Evolutionary conservation across 2,797 vertebrate genomes (phyloP), one percentile per base, ranked within the genome.

Genomic region (Vipera ursinii): DNA sequence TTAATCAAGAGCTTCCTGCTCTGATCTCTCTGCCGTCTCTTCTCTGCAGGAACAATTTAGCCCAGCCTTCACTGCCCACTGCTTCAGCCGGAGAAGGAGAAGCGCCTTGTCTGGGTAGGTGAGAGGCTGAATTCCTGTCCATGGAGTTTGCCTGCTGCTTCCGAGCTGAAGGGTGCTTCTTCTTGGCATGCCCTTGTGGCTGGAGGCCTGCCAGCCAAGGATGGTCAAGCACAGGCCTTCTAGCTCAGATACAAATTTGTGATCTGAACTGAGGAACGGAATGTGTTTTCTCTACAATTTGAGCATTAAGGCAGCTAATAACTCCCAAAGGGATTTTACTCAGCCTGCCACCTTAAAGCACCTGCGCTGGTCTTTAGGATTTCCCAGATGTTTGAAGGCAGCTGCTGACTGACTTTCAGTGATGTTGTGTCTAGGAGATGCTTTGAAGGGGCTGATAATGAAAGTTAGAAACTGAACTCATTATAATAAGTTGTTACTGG

Each of bases 101-200:
- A 88, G 90, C 96, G 38, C 94, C 97, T 0, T 97, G 96, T 53
- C 90, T 97, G 90, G 98, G 98, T 98, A 95, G 97, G 98, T 95
- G 32, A 24, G 5, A 0, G 3, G 2, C 22, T 51, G 20, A 57
- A 2, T 24, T 15, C 4, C 26, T 2, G 0, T 22, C 1, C 2
- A 2, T 6, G 32, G 28, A 0, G 17, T 28, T 15, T 60, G 65
- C 26, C 17, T 53, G 28, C 26, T 20, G 48, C 20, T 38, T 55
- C 17, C 12, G 4, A 14, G 51, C 17, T 53, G n/a, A 61, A 12
- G 44, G 65, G 24, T 8, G 51, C 17, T 38, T n/a, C 24, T 57
- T 1, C 48, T 61, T 53, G 22, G 44, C 28, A 0, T 22, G 10
- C 5, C 56, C 48, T 61, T 10, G 13, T 56, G 28, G 51, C 61